Evolutionary conservation across 2,888 invertebrate species (phyloP), one percentile per base, ranked within the genome.

Genomic region (Pammene fasciana): DNA sequence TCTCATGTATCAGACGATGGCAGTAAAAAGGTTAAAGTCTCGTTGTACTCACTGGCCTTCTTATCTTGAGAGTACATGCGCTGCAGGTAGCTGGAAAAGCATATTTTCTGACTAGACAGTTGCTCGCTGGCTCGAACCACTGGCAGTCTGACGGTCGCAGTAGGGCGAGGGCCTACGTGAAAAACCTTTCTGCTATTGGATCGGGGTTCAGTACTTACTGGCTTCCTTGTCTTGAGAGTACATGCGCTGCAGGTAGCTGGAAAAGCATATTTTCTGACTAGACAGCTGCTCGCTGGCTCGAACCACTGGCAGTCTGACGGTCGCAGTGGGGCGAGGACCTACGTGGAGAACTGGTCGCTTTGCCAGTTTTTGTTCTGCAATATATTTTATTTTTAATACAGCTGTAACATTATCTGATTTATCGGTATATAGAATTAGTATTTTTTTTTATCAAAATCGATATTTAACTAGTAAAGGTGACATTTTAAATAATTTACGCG

Each of bases 201-300:
- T 6, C 38, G 9, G 11, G 8, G 10, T 48, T 1, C 2, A n/a
- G 18, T 56, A 52, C 62, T 54, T 9, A 43, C 62, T n/a, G 26
- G 16, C 54, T 11, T 64, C 82, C 38, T 86, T 85, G 59, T 83
- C 83, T 80, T 82, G 79, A 10, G 82, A 75, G 4, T 95, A 95
- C 79, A 96, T 93, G 46, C 96, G 92, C 80, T 95, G 95, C 75
- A 97, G 94, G 76, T 97, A 96, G 0, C 96, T 95, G 65, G 94
- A 94, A 75, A 97, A 94, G 82, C 96, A 96, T 18, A 97, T 95
- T 78, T 95, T 96, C 78, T 96, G 95, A 77, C 95, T 96, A 70
- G 96, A 96, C 46, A 96, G 89, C 80, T 95, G 96, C 80, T 97
- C 97, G 50, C 95, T 95, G 57, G 96, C 94, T 78, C 95, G 95